A percentile compares a stretch with the other conserved stretches of the same genome.
These are phyloP conservation scores for Tyrannus savana DNA, from an alignment of 2,113 vertebrate species.

Conservation along the genomic window DNA sequence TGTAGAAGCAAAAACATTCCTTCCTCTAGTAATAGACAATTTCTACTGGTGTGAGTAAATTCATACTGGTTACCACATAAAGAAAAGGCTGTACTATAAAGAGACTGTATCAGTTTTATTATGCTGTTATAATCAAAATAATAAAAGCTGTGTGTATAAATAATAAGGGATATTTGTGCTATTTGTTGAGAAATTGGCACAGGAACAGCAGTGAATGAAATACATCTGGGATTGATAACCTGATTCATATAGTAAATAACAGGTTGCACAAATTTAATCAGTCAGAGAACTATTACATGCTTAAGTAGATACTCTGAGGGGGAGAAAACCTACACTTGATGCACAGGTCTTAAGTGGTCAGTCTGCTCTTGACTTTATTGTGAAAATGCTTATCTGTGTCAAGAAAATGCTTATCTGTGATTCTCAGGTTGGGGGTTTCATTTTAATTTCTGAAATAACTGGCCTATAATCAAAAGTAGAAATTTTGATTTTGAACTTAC, in stretches of 20 bases:
- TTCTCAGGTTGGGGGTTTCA: not conserved
- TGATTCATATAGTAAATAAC: slow-evolving; percentile 39
- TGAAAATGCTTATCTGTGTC: not conserved
- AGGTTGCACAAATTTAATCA: slow-evolving; percentile 36
- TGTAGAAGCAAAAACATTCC: not conserved
- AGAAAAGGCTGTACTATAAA: not conserved
- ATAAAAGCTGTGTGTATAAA: slow-evolving; percentile 4
- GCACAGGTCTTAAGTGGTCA: not conserved
- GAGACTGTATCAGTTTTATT: not conserved
- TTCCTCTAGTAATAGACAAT: not conserved
- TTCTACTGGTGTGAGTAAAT: not conserved
- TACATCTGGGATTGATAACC: slow-evolving; percentile 38
- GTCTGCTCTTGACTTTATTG: not conserved
- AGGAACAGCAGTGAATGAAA: slow-evolving; percentile 2
- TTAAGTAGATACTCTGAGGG: not conserved
- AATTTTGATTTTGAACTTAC: not conserved
- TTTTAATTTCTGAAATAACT: not conserved
- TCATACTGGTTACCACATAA: not conserved
- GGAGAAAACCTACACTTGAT: not conserved
- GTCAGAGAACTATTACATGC: not conserved
- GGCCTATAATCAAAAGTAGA: not conserved
- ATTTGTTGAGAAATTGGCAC: slow-evolving; percentile 21
- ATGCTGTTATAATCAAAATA: not conserved
- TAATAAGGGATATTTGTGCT: slow-evolving; percentile 18
- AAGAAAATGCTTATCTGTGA: not conserved